These are phyloP conservation scores for Piliocolobus tephrosceles DNA, from an alignment of 2,113 vertebrate species.

Conservation along the genomic window DNA sequence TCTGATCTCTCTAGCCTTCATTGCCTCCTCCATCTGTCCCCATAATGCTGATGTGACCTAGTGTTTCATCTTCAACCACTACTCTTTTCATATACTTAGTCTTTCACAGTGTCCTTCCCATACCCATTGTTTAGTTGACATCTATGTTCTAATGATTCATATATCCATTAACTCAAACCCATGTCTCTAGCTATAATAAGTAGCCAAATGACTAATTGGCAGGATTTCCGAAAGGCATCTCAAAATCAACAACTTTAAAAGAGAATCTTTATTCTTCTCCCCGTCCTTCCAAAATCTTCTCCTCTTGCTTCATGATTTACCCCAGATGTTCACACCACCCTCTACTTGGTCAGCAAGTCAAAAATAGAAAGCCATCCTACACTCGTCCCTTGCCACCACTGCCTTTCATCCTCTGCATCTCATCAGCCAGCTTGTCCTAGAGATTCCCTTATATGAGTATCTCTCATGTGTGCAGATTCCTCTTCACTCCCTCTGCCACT, in stretches of 20 bases:
- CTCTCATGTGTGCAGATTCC: not conserved
- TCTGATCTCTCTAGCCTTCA: not conserved
- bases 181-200: not conserved
- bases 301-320: not conserved
- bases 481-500: not conserved
- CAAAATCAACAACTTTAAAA: conserved; percentile 18
- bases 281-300: not conserved
- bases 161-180: not conserved
- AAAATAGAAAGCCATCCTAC: not conserved
- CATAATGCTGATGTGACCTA: not conserved
- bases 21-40: not conserved
- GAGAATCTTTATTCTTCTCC: not conserved
- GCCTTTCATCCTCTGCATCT: not conserved
- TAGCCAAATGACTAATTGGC: not conserved
- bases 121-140: not conserved
- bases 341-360: not conserved
- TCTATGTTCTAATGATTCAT: not conserved
- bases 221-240: not conserved
- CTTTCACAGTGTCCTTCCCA: not conserved
- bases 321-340: not conserved
- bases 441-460: not conserved
- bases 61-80: not conserved
- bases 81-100: not conserved
- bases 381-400: not conserved
- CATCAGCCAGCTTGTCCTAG: not conserved